A percentile compares a stretch with the other conserved stretches of the same genome.
phyloP scores from a whole-genome alignment of 1,140 invertebrate species.

The Sweltsa coloradensis region DNA sequence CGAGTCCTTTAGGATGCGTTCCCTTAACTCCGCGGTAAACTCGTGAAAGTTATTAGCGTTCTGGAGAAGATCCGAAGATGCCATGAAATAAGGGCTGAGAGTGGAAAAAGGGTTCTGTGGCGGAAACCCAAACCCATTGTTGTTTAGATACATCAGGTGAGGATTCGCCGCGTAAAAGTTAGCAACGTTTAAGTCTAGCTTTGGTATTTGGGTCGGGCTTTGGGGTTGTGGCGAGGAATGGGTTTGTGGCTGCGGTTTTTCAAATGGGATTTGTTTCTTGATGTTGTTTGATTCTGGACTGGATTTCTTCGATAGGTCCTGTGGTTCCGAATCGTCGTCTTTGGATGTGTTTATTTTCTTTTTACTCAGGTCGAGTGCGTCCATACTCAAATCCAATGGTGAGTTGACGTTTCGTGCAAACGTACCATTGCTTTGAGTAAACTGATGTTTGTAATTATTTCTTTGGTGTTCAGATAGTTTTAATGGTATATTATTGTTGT shows the following conservation, averaged over 20 bases:
- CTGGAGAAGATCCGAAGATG: constrained; percentile 35
- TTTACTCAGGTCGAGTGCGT: constrained; percentile 78
- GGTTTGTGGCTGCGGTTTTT: not conserved
- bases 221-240: not conserved
- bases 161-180: constrained; percentile 1
- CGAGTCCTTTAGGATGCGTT: constrained; percentile 50
- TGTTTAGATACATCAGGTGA: constrained; percentile 33
- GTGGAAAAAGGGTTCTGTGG: constrained; percentile 30
- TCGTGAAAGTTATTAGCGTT: constrained; percentile 31
- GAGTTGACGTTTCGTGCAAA: constrained; percentile 28
- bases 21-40: constrained; percentile 45
- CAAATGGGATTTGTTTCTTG: not conserved
- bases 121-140: constrained; percentile 5
- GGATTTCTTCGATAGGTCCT: constrained; percentile 30
- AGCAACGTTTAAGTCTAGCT: not conserved
- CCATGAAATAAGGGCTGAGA: constrained; percentile 40
- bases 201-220: not conserved
- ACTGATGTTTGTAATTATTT: no score
- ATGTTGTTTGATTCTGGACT: constrained; percentile 4
- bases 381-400: constrained; percentile 64
- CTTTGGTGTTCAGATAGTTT: not conserved
- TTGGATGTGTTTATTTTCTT: constrained; percentile 37
- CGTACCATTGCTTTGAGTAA: no score
- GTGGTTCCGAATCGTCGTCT: constrained; percentile 27
- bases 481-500: not conserved